phyloP scores from a whole-genome alignment of 2,113 vertebrate species.

The Paralichthys olivaceus region DNA sequence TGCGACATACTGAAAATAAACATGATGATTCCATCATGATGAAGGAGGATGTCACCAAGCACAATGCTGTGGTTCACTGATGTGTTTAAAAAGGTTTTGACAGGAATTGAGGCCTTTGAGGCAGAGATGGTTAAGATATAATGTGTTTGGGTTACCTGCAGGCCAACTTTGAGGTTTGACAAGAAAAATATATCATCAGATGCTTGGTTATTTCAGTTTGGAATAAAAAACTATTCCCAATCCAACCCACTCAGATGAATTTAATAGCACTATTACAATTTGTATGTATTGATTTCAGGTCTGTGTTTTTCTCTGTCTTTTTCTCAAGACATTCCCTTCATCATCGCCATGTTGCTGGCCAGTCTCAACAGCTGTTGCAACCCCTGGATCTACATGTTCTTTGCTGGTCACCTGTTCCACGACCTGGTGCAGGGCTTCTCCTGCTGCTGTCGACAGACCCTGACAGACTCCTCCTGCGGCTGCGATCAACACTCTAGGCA shows the following conservation, averaged over 20 bases:
- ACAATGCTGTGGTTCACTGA: no score
- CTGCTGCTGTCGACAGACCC: conserved; percentile 84
- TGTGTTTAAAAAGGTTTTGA: no score
- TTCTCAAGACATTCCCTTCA: conserved; percentile 86
- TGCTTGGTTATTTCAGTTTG: no score
- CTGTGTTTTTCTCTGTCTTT: not conserved
- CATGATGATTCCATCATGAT: no score
- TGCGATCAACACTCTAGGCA: conserved; percentile 79
- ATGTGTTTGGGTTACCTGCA: not conserved
- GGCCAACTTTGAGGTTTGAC: no score
- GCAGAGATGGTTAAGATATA: not conserved
- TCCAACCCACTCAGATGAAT: not conserved
- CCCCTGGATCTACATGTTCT: conserved; percentile 98
- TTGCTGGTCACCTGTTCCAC: conserved; percentile 91
- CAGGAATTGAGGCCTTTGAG: no score
- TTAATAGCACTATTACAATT: not conserved
- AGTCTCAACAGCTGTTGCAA: conserved; percentile 98
- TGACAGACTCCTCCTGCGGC: conserved; percentile 69
- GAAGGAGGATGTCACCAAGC: no score
- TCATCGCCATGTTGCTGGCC: conserved; percentile 93
- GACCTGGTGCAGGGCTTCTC: conserved; percentile 85
- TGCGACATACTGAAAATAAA: no score
- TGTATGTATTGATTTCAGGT: not conserved
- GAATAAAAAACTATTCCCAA: not conserved
- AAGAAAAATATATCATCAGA: no score